Percentiles rank a stretch among this genome's conserved stretches.
Evolutionary conservation across 2,113 vertebrate species (phyloP).

Genomic region (Lasiurus cinereus): DNA sequence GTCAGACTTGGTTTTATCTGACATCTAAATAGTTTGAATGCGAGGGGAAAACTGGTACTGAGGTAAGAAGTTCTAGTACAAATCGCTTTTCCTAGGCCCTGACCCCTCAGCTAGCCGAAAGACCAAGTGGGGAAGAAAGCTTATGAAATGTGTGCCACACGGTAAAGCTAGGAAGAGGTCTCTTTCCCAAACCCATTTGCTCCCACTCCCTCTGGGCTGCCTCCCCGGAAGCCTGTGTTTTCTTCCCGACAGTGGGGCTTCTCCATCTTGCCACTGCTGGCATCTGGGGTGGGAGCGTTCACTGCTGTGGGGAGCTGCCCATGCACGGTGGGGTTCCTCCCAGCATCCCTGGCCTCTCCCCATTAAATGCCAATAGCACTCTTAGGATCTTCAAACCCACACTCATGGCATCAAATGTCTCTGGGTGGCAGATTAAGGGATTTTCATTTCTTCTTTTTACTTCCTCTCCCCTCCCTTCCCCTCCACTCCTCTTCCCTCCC

Average conservation of each 20-base stretch:
- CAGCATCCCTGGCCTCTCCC: background rate
- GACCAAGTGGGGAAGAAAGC: background rate
- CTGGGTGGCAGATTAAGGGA: background rate
- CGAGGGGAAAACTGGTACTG: background rate
- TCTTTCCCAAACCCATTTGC: background rate
- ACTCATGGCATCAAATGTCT: background rate
- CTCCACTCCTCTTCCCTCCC: no score
- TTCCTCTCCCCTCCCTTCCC: background rate
- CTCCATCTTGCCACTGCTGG: background rate
- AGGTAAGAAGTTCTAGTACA: background rate
- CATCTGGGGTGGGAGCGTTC: background rate
- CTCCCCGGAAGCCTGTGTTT: background rate
- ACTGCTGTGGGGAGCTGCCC: background rate
- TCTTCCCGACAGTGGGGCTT: background rate
- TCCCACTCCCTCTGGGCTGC: background rate
- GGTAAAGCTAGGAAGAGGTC: background rate
- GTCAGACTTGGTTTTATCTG: background rate
- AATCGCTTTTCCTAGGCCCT: background rate
- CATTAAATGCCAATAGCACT: background rate
- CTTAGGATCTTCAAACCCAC: background rate
- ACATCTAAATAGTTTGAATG: background rate
- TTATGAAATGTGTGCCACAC: background rate
- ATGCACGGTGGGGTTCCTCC: background rate
- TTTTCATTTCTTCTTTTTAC: background rate
- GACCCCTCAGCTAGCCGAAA: background rate